Evolutionary conservation across 2,797 vertebrate genomes (phyloP), one percentile per base, ranked within the genome.

Genomic region (Tenualosa thibaudeaui): DNA sequence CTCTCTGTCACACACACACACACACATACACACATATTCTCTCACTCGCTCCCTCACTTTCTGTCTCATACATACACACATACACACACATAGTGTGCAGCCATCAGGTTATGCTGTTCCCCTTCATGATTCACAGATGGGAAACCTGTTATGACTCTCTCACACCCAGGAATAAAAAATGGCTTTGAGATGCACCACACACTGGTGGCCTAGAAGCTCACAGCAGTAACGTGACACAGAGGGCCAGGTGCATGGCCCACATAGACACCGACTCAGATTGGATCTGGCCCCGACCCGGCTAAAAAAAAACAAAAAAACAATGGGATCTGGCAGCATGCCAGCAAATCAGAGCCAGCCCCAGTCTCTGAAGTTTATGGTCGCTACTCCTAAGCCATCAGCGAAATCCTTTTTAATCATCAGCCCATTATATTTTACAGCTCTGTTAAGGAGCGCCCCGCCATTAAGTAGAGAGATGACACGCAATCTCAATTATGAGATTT

Each of bases 351-450:
- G 40, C 17, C 19, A 9, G 71, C 71, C 26, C 40, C 43, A 19
- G 37, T 78, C 15, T 78, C 5, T 40, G 40, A 19, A 40, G 68
- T 75, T 78, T 78, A 78, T 5, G 40, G 19, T 19, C 17, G 40
- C 40, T 46, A 78, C 71, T 43, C 37, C 71, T 78, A 17, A 19
- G 71, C 71, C 17, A 46, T 78, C 26, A 15, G 71, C 17, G 8
- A 3, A 78, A 46, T 78, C 40, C 71, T 78, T 43, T 78, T 46
- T 22, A 78, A 78, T 78, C 37, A 43, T 17, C 17, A 17, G 15
- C 5, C 71, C 71, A 78, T 78, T 46, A 78, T 78, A 46, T 78
- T 75, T 78, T 46, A 78, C 71, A 43, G 71, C 71, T 37, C 71
- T 19, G 37, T 46, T 43, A 78, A 78, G 40, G 15, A 78, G 71